These are phyloP conservation scores for Morelia viridis DNA, from an alignment of 2,797 vertebrate genomes.

Conservation along the genomic window DNA sequence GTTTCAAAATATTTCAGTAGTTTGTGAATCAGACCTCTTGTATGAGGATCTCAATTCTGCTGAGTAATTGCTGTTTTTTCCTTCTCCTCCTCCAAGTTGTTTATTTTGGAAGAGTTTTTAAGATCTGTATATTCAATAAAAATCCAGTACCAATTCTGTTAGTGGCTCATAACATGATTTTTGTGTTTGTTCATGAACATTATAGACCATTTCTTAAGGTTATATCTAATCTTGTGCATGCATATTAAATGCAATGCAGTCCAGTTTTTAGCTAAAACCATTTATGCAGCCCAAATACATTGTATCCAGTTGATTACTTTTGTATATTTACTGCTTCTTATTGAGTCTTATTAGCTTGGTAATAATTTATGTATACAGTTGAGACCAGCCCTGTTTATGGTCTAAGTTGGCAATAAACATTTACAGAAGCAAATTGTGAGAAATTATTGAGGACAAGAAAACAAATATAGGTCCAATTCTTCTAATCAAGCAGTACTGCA, in stretches of 20 bases:
- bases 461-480: too few relatives aligned
- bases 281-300: not conserved
- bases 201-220: not conserved
- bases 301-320: not conserved
- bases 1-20: not conserved
- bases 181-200: not conserved
- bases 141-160: not conserved
- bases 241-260: not conserved
- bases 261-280: not conserved
- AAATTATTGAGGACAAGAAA: too few relatives aligned
- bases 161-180: not conserved
- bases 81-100: not conserved
- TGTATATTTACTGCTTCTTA: not conserved
- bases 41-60: not conserved
- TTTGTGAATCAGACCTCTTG: conserved; percentile 8
- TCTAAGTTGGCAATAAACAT: too few relatives aligned
- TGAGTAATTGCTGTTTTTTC: conserved; percentile 3
- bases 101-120: not conserved
- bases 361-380: not conserved
- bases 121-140: not conserved
- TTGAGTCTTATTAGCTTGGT: not conserved
- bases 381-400: not conserved
- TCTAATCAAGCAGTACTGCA: too few relatives aligned
- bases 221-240: not conserved
- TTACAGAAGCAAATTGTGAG: too few relatives aligned